Percentiles rank a stretch among this genome's conserved stretches.
These are phyloP conservation scores for Noctua pronuba DNA, from an alignment of 2,888 invertebrate genomes.

Conservation along the genomic window DNA sequence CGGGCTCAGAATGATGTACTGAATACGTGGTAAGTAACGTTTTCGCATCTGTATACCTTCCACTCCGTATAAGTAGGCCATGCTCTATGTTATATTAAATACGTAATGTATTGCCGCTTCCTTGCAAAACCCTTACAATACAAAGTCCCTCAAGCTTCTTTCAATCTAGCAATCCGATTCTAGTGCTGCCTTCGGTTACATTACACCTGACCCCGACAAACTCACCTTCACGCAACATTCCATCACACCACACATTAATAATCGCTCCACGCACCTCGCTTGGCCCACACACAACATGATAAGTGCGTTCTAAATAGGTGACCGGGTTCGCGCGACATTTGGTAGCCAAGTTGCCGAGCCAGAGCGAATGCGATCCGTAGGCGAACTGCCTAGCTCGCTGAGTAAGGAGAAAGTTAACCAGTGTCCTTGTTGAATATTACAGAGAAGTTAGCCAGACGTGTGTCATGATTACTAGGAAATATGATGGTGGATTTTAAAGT, in stretches of 20 bases:
- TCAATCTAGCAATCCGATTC: background rate
- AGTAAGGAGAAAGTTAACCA: conserved; percentile 82
- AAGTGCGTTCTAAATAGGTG: conserved; percentile 80
- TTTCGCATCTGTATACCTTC: too few species aligned
- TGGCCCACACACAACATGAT: conserved; percentile 74
- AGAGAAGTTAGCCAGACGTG: conserved; percentile 49
- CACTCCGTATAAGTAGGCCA: background rate
- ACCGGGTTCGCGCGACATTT: conserved; percentile 83
- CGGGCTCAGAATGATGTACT: too few species aligned
- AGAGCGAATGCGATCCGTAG: conserved; percentile 70
- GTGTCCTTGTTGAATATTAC: conserved; percentile 79
- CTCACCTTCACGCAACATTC: conserved; percentile 42
- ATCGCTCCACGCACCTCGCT: conserved; percentile 67
- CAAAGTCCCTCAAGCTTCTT: background rate
- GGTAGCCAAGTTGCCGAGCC: conserved; percentile 57
- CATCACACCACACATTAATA: conserved; percentile 50
- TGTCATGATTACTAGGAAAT: conserved; percentile 35
- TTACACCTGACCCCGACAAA: conserved; percentile 23
- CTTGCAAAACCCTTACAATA: background rate
- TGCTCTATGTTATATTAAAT: background rate
- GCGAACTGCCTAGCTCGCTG: conserved; percentile 64
- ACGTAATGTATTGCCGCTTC: background rate
- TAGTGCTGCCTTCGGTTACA: background rate
- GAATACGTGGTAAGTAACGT: too few species aligned
- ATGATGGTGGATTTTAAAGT: conserved; percentile 12